Conservation (phyloP, 2,888 invertebrate species). For the Agapetus fuscipes region DNA sequence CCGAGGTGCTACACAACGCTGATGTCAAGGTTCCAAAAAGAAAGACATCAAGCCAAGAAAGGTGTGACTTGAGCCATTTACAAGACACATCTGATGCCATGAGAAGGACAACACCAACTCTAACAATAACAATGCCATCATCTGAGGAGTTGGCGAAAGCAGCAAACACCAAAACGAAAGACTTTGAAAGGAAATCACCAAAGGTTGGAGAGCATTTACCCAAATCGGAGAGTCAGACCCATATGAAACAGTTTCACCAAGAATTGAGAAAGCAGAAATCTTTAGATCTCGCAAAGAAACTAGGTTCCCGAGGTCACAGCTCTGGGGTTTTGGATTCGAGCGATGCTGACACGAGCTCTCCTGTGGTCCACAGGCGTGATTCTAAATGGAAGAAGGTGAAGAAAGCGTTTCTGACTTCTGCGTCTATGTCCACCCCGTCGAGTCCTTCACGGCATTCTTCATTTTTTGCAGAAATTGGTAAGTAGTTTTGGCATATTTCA, state of each 20-base stretch:
- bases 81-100: constrained; percentile 17
- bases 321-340: constrained; percentile 31
- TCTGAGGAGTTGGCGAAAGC: constrained; percentile 45
- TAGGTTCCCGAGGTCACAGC: constrained; percentile 20
- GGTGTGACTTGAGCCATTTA: constrained; percentile 15
- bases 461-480: constrained; percentile 57
- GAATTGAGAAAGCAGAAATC: constrained; percentile 42
- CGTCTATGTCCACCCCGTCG: constrained; percentile 54
- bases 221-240: constrained; percentile 7
- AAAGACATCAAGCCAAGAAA: constrained; percentile 16
- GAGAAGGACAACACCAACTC: constrained; percentile 31
- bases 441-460: constrained; percentile 58
- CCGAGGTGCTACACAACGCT: constrained; percentile 22
- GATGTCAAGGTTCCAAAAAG: constrained; percentile 8
- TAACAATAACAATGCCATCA: constrained; percentile 52
- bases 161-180: constrained; percentile 22
- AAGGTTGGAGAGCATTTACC: constrained; percentile 3
- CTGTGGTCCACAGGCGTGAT: constrained; percentile 43
- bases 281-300: constrained; percentile 27
- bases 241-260: constrained; percentile 26
- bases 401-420: constrained; percentile 55
- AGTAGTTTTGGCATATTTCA: constrained; percentile 24
- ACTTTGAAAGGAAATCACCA: constrained; percentile 22
- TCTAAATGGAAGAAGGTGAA: constrained; percentile 70
- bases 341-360: constrained; percentile 34